These are phyloP conservation scores for Conomelus anceps DNA, from an alignment of 2,888 invertebrate species.

Conservation along the genomic window DNA sequence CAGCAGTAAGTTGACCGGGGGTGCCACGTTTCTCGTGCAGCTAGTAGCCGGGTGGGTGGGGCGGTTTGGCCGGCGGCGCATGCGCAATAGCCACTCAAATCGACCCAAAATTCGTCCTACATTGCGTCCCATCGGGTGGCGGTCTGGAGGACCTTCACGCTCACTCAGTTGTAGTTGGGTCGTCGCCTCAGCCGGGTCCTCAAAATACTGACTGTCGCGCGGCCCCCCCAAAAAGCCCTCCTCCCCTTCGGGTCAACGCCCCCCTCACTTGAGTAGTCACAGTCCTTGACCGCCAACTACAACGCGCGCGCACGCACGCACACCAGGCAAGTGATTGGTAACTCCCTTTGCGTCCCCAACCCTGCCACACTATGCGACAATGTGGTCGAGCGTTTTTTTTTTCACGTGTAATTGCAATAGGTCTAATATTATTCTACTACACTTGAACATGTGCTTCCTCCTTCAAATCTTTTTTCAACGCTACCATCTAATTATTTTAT, in stretches of 20 bases:
- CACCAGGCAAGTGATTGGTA: neutral
- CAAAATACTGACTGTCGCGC: neutral
- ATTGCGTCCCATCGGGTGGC: neutral
- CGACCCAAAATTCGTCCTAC: conserved; percentile 8
- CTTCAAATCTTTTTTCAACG: no score
- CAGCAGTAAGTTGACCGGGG: neutral
- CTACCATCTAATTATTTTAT: no score
- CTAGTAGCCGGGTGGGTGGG: neutral
- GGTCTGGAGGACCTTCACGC: neutral
- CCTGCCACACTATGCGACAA: neutral
- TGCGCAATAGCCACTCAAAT: neutral
- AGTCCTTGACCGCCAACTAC: neutral
- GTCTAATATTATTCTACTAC: neutral
- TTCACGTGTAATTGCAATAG: neutral
- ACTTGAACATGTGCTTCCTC: no score
- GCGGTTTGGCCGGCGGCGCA: neutral
- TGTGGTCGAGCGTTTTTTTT: neutral
- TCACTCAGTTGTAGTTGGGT: neutral
- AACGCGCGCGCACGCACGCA: neutral
- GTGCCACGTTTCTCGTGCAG: neutral
- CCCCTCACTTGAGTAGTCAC: no score
- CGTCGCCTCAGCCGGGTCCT: neutral
- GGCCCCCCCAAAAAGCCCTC: neutral
- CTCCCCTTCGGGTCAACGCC: neutral
- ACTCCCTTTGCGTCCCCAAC: neutral